Evolutionary conservation across 1,140 invertebrate species (phyloP).

Genomic region (Holcopasites calliopsidis): DNA sequence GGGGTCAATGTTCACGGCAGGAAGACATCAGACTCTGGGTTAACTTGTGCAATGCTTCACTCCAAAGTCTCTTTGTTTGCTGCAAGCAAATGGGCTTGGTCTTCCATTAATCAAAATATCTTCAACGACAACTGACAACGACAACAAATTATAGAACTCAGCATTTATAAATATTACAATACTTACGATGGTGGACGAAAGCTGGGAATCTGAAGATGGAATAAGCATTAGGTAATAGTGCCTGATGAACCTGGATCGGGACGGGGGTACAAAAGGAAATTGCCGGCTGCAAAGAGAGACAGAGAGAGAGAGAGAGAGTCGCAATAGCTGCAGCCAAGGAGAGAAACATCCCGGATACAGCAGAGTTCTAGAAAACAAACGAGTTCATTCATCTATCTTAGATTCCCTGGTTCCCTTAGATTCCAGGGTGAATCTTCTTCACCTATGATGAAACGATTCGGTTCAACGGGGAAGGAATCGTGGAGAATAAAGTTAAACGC

Average conservation of each 20-base stretch:
- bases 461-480: neutral
- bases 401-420: constrained; percentile 14
- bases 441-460: neutral
- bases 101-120: neutral
- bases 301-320: constrained; percentile 2
- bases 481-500: too few species aligned
- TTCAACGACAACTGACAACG: neutral
- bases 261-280: constrained; percentile 22
- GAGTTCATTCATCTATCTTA: constrained; percentile 16
- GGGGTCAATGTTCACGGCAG: constrained; percentile 24
- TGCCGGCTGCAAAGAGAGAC: too few species aligned
- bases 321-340: neutral
- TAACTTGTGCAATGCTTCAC: constrained; percentile 5
- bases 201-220: neutral
- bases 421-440: neutral
- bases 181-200: neutral
- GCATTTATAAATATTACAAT: neutral
- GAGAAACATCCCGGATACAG: constrained; percentile 32
- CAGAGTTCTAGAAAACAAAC: constrained; percentile 3
- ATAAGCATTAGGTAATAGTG: constrained; percentile 35
- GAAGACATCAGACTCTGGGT: constrained; percentile 7
- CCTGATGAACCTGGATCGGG: constrained; percentile 23
- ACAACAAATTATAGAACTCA: neutral
- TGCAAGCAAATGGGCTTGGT: neutral
- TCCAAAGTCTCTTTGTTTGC: neutral